These are phyloP conservation scores for Tokudaia tokunoshimensis DNA, from an alignment of 2,797 vertebrate genomes.

Conservation along the genomic window DNA sequence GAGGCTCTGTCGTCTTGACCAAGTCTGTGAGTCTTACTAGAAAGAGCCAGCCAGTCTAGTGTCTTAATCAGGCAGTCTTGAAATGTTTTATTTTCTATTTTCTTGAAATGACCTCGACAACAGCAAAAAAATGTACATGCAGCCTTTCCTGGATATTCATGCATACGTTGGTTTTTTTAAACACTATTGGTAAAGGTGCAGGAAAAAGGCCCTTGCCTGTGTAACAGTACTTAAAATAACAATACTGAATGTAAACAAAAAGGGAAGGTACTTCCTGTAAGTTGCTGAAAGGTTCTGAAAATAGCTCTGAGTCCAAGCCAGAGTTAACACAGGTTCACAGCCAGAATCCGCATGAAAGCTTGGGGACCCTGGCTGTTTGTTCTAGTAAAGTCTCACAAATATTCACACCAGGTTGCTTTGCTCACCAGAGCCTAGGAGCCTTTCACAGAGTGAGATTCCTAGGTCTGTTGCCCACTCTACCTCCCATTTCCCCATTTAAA, in stretches of 20 bases:
- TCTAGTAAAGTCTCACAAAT: constrained; percentile 85
- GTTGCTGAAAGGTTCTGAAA: constrained; percentile 84
- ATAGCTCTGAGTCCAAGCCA: constrained; percentile 83
- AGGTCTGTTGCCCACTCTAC: neutral
- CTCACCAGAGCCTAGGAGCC: constrained; percentile 61
- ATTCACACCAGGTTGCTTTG: constrained; percentile 74
- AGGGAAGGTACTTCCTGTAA: constrained; percentile 85
- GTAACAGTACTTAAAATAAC: constrained; percentile 78
- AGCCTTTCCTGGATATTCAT: neutral
- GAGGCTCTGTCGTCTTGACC: constrained; percentile 40
- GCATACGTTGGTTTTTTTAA: constrained; percentile 32
- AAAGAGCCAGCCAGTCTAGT: constrained; percentile 78
- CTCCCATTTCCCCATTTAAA: constrained; percentile 45
- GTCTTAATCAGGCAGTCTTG: constrained; percentile 54
- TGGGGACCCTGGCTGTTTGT: constrained; percentile 80
- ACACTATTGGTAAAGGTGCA: constrained; percentile 32
- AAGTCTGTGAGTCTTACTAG: constrained; percentile 83
- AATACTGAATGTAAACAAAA: constrained; percentile 82
- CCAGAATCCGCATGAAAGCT: constrained; percentile 86
- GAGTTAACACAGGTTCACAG: constrained; percentile 83
- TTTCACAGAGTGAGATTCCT: constrained; percentile 50
- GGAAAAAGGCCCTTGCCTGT: constrained; percentile 42
- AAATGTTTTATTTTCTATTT: constrained; percentile 36
- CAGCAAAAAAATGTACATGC: neutral
- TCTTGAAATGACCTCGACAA: constrained; percentile 39